Evolutionary conservation across 2,888 invertebrate species (phyloP).

Genomic region (Synanthedon formicaeformis): DNA sequence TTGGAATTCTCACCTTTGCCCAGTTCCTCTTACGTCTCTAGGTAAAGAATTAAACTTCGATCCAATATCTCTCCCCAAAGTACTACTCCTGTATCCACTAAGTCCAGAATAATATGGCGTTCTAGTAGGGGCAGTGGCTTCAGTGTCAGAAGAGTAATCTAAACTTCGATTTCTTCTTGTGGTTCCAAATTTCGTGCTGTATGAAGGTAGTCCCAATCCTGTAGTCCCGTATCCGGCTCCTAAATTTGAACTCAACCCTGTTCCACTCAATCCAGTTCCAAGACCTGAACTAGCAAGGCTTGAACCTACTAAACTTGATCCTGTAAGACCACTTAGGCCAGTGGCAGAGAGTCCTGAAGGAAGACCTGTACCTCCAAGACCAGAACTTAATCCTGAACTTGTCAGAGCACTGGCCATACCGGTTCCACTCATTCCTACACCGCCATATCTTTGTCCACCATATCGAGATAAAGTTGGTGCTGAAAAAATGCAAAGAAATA

Average conservation of each 20-base stretch:
- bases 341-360: slow-evolving; percentile 57
- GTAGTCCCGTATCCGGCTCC: slow-evolving; percentile 53
- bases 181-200: slow-evolving; percentile 69
- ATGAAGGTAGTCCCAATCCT: slow-evolving; percentile 53
- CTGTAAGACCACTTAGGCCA: slow-evolving; percentile 53
- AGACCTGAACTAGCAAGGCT: slow-evolving; percentile 50
- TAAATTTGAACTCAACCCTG: slow-evolving; percentile 47
- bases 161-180: slow-evolving; percentile 83
- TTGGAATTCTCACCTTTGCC: slow-evolving; percentile 54
- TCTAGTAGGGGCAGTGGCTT: slow-evolving; percentile 86
- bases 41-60: slow-evolving; percentile 82
- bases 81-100: slow-evolving; percentile 61
- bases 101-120: slow-evolving; percentile 79
- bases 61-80: slow-evolving; percentile 70
- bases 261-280: slow-evolving; percentile 44
- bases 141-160: slow-evolving; percentile 96
- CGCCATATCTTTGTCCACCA: slow-evolving; percentile 74
- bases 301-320: slow-evolving; percentile 50
- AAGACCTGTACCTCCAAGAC: slow-evolving; percentile 39
- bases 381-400: slow-evolving; percentile 35
- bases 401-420: slow-evolving; percentile 35
- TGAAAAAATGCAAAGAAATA: slow-evolving; percentile 15
- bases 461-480: slow-evolving; percentile 73
- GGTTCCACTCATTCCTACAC: slow-evolving; percentile 40
- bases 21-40: slow-evolving; percentile 74